Evolutionary conservation across 2,797 vertebrate species (phyloP).

Genomic region (Vireo griseus): DNA sequence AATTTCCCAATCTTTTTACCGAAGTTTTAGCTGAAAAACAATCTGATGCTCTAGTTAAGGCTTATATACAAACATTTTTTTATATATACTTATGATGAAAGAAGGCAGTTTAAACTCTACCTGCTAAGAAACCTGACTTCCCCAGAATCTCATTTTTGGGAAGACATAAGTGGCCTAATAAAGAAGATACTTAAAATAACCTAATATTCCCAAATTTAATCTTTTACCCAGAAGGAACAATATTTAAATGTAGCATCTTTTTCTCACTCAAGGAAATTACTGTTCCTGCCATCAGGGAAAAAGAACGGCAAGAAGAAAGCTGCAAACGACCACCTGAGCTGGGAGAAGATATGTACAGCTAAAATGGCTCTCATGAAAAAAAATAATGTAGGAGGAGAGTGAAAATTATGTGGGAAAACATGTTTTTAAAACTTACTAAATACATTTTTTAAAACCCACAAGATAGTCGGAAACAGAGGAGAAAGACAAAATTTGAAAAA

Average conservation of each 20-base stretch:
- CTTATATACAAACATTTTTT: background rate
- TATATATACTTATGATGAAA: background rate
- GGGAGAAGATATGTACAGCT: background rate
- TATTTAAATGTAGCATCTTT: background rate
- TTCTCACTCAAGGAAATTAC: background rate
- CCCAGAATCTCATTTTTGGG: background rate
- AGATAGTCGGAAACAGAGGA: background rate
- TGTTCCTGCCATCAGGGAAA: background rate
- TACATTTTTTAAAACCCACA: background rate
- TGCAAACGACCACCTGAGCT: background rate
- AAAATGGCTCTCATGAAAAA: background rate
- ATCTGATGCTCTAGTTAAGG: background rate
- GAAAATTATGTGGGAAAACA: background rate
- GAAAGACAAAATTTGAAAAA: background rate
- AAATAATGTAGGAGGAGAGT: background rate
- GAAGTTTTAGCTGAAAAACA: background rate
- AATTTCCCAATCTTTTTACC: background rate
- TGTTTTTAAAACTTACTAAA: background rate
- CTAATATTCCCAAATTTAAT: background rate
- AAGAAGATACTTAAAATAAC: background rate
- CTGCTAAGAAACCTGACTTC: background rate
- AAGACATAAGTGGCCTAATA: background rate
- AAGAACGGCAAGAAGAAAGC: background rate
- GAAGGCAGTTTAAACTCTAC: background rate
- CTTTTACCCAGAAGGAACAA: background rate